Base-by-base conservation (phyloP, 1,140 invertebrate species). In the Araneus ventricosus region DNA sequence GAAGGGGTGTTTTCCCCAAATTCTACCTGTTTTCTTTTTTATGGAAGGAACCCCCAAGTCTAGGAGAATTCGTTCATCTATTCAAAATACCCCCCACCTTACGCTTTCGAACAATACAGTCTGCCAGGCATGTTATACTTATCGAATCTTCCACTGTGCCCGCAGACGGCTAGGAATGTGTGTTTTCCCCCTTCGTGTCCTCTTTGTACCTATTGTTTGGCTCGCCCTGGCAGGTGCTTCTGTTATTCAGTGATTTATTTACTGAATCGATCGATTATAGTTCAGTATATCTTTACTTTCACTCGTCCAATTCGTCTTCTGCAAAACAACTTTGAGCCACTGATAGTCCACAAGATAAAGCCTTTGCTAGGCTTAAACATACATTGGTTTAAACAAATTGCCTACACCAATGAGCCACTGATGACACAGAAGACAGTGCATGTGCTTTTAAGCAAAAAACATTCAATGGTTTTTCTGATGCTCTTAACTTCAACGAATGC, bases 221-320 rank as follows among this genome's bases (percentile, higher is more conserved):
- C 6, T 52, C 17, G 14, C 17, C 6, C 20, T 22, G 37, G 87
- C 87, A 88, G 63, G 87, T 88, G 87, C 87, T 45, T 88, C 24
- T 52, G 39, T 52, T 52, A 27, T 52, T 20, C 41, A 84, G 45
- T 57, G 45, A 52, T 84, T 84, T 52, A 84, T 34, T 30, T 57
- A 22, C 41, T 84, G 41, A 52, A 52, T 27, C 17, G 75, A 80
- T 80, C 45, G 82, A 84, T 52, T 84, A 84, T 45, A 84, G 27
- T 7, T 2, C n/a, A 52, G 27, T 84, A 52, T 34, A 30, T 41
- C 82, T 57, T 27, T 20, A 82, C 63, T 67, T 67, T 67, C 75
- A 37, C 30, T 80, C 30, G 0, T 80, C 30, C 20, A 6, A 63
- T 24, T n/a, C 59, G 4, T 63, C 22, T n/a, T 63, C 10, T 63